phyloP scores from a whole-genome alignment of 2,113 vertebrate genomes.

The Syngnathus floridae region DNA sequence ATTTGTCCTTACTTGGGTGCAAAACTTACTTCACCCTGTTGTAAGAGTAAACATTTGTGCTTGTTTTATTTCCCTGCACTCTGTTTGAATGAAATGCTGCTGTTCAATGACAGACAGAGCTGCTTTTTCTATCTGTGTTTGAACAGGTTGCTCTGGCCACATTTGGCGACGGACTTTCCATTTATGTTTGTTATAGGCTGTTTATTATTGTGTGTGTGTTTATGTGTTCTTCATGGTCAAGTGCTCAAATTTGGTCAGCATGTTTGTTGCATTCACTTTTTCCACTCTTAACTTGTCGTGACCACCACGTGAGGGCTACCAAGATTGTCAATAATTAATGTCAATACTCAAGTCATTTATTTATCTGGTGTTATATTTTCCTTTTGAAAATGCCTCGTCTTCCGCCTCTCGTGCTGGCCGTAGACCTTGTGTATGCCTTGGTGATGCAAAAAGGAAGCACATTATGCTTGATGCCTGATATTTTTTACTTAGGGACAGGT shows the following conservation, averaged over 20 bases:
- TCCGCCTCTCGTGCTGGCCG: no score
- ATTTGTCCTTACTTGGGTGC: conserved; percentile 17
- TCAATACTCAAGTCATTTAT: no score
- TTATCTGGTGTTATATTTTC: no score
- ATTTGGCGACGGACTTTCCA: conserved; percentile 1
- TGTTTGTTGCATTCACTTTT: background rate
- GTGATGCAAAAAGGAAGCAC: no score
- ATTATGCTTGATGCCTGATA: no score
- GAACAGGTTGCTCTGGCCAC: conserved; percentile 20
- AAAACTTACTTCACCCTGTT: background rate
- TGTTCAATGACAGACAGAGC: conserved; percentile 9
- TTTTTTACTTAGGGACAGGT: no score
- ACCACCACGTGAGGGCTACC: background rate
- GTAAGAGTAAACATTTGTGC: conserved; percentile 4
- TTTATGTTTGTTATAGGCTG: conserved; percentile 12
- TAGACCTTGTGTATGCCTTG: no score
- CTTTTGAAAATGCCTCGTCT: no score
- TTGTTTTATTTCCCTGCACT: background rate
- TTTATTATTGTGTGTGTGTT: conserved; percentile 1
- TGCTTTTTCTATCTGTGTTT: conserved; percentile 38
- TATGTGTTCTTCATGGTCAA: conserved; percentile 11
- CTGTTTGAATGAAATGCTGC: conserved; percentile 16
- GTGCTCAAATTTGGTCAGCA: conserved; percentile 7
- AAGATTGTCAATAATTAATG: no score
- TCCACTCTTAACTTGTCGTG: background rate